phyloP scores from a whole-genome alignment of 2,888 invertebrate genomes.

The Galeopsomyia nigrocyanea region DNA sequence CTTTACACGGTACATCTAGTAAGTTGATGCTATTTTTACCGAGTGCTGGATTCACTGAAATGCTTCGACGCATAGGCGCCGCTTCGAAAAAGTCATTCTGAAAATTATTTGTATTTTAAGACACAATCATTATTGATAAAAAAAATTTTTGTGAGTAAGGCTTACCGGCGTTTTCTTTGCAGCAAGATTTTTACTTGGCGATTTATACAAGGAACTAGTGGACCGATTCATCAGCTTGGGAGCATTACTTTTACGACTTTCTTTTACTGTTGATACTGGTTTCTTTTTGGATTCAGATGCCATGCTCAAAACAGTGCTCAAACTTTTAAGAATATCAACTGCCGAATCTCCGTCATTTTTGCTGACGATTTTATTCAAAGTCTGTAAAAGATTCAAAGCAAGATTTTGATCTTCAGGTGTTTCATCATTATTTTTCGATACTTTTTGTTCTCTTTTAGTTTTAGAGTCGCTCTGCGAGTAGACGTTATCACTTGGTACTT shows the following conservation, averaged over 20 bases:
- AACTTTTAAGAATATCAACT: conserved; percentile 36
- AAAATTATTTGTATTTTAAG: conserved; percentile 5
- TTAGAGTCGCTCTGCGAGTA: conserved; percentile 49
- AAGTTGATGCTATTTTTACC: conserved; percentile 3
- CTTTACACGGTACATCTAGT: conserved; percentile 26
- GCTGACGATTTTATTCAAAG: conserved; percentile 43
- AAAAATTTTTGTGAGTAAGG: background rate
- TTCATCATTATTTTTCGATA: conserved; percentile 33
- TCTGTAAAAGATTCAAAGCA: conserved; percentile 23
- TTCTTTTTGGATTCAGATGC: conserved; percentile 28
- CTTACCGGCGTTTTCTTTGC: conserved; percentile 26
- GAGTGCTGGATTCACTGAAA: conserved; percentile 8
- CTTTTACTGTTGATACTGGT: conserved; percentile 3
- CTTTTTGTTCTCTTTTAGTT: conserved; percentile 32
- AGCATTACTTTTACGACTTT: conserved; percentile 22
- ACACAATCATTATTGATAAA: background rate
- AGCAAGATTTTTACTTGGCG: conserved; percentile 9
- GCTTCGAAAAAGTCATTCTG: conserved; percentile 42
- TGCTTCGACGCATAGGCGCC: conserved; percentile 17
- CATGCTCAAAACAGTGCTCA: conserved; percentile 35
- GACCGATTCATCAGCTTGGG: conserved; percentile 19
- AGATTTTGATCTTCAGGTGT: conserved; percentile 48
- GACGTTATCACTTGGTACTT: conserved; percentile 47
- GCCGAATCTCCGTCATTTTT: conserved; percentile 51
- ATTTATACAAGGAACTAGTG: conserved; percentile 24